Evolutionary conservation across 2,113 vertebrate genomes (phyloP).

Genomic region (Albula goreensis): DNA sequence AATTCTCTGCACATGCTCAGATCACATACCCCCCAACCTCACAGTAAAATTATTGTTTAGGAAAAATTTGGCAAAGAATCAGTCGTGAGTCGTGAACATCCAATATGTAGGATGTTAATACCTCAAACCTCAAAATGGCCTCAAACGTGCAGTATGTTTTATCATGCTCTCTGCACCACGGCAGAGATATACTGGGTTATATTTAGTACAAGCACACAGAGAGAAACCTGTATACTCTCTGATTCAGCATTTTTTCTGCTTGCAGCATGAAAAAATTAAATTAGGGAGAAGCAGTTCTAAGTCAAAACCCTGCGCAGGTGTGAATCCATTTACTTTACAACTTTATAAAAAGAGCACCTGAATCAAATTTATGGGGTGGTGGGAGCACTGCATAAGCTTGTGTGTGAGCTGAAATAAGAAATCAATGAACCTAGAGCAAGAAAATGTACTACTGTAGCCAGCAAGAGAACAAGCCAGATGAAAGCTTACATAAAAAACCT

Average conservation of each 20-base stretch:
- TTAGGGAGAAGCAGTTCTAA: not conserved
- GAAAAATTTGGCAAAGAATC: not conserved
- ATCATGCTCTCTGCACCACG: not conserved
- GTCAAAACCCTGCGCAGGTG: not conserved
- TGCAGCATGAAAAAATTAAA: slow-evolving; percentile 6
- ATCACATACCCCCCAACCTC: not conserved
- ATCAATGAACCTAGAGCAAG: not conserved
- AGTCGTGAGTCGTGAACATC: not conserved
- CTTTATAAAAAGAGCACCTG: not conserved
- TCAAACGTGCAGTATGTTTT: not conserved
- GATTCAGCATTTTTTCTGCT: not conserved
- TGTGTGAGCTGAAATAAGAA: not conserved
- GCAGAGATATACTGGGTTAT: not conserved
- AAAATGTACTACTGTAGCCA: not conserved
- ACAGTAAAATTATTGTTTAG: not conserved
- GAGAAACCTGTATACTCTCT: not conserved
- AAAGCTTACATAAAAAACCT: not conserved
- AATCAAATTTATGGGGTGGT: slow-evolving; percentile 5
- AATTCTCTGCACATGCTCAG: slow-evolving; percentile 8
- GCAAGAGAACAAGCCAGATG: slow-evolving; percentile 10
- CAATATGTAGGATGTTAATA: not conserved
- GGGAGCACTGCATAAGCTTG: not conserved
- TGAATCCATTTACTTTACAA: not conserved
- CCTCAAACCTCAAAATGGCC: not conserved
- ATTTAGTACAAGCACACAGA: slow-evolving; percentile 6